Percentiles rank a stretch among this genome's conserved stretches.
These are phyloP conservation scores for Pseudomyrmex gracilis DNA, from an alignment of 1,140 invertebrate species.

Conservation along the genomic window DNA sequence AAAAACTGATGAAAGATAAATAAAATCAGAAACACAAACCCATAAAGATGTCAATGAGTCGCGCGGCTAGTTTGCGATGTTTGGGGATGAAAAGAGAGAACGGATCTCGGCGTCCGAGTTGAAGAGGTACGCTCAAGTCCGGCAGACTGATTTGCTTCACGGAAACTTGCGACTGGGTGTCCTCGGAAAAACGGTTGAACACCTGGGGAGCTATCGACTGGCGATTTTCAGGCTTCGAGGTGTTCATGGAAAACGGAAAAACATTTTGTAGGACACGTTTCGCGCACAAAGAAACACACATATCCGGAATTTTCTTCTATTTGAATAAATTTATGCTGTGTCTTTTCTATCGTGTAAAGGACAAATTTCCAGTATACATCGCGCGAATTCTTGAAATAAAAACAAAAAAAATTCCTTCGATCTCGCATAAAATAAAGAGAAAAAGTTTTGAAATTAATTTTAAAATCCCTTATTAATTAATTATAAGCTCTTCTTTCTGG, in stretches of 20 bases:
- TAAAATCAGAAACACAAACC: conserved; percentile 78
- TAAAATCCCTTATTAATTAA: too few relatives aligned
- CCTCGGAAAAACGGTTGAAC: conserved; percentile 87
- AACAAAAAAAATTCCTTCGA: too few relatives aligned
- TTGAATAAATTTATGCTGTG: neutral
- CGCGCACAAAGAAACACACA: neutral
- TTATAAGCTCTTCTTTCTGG: neutral
- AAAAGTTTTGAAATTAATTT: too few relatives aligned
- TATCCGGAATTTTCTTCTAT: neutral
- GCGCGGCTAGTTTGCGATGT: conserved; percentile 89
- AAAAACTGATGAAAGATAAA: neutral
- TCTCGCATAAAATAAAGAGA: too few relatives aligned
- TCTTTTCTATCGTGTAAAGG: too few relatives aligned
- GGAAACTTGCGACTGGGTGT: conserved; percentile 85
- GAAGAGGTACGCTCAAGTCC: conserved; percentile 88
- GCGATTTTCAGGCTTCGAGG: conserved; percentile 88
- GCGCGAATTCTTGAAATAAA: too few relatives aligned
- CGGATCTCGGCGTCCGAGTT: conserved; percentile 88
- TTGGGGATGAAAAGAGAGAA: conserved; percentile 92
- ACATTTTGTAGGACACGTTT: too few relatives aligned
- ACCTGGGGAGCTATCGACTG: conserved; percentile 85
- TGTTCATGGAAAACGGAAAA: too few relatives aligned
- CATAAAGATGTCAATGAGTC: conserved; percentile 91
- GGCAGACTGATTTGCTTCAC: conserved; percentile 90
- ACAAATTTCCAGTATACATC: too few relatives aligned